Evolutionary conservation across 2,113 vertebrate genomes (phyloP).

Genomic region (Oncorhynchus clarkii): DNA sequence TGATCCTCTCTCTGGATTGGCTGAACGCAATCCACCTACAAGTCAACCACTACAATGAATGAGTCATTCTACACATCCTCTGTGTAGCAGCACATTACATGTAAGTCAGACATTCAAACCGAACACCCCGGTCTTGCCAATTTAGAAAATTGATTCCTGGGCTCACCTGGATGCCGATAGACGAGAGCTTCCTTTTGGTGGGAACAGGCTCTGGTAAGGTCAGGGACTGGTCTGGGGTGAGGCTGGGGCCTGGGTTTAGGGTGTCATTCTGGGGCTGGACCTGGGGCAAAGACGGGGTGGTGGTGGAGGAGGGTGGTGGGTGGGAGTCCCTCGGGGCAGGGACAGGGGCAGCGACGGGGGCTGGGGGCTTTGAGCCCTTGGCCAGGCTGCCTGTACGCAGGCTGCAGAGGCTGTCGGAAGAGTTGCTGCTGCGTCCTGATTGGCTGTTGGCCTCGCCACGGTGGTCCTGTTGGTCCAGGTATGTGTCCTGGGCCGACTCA

Average conservation of each 20-base stretch:
- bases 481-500: conserved; percentile 95
- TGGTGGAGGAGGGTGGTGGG: conserved; percentile 74
- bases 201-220: conserved; percentile 68
- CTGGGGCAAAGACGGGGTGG: conserved; percentile 64
- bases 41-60: conserved; percentile 49
- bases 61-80: not conserved
- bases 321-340: conserved; percentile 71
- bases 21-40: conserved; percentile 94
- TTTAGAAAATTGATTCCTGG: conserved; percentile 29
- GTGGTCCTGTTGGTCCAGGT: conserved; percentile 91
- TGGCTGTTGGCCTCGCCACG: conserved; percentile 95
- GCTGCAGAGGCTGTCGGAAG: conserved; percentile 96
- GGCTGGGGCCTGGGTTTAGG: conserved; percentile 76
- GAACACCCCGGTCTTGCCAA: not conserved
- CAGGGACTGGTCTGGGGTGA: conserved; percentile 79
- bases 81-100: not conserved
- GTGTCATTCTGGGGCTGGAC: conserved; percentile 65
- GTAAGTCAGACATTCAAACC: not conserved
- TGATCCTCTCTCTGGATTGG: conserved; percentile 86
- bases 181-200: conserved; percentile 90
- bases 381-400: conserved; percentile 86
- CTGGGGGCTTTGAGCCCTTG: conserved; percentile 78
- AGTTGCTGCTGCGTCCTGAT: conserved; percentile 94
- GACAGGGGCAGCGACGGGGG: conserved; percentile 63
- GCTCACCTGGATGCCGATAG: conserved; percentile 96